Evolutionary conservation across 2,888 invertebrate genomes (phyloP), one percentile per base, ranked within the genome.

Genomic region (Troides helena): DNA sequence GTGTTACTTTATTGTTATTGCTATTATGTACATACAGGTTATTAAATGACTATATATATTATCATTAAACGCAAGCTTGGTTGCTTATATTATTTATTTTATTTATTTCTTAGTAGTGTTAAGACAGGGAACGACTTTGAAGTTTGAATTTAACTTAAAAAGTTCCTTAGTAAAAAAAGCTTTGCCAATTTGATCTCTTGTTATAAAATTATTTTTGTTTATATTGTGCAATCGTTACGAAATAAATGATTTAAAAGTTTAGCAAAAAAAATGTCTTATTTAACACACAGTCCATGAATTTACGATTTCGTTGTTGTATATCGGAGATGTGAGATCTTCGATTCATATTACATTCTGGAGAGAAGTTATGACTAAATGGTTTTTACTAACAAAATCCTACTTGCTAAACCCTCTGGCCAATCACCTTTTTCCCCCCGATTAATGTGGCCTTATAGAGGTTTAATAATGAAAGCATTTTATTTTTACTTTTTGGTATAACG

Each of bases 171-270:
- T 43, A 50, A 53, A 59, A 39, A 46, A 36, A 57, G 23, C 59
- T 63, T 63, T 30, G 50, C 53, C 62, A 59, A 66, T 62, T 63
- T 70, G 70, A 70, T 70, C 70, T 70, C 70, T 43, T 66, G 53
- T 36, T 58, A 63, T 66, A 12, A 53, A 53, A 58, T 58, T 66
- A 58, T 69, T 46, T 62, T 58, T 23, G 58, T 65, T 62, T 39
- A 67, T 66, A 50, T 58, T 58, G 43, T 70, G 59, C 7, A 62
- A 70, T 53, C 62, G 62, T 70, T 66, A 62, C 50, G 30, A 25
- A 70, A 70, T 70, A 62, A 69, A 66, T 50, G 10, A 59, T 23
- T 39, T 53, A 53, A n/a, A n/a, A 53, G 18, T 46, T 14, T 46
- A 14, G 14, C 46, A 46, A 0, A 14, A 46, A 30, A 14, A 46